phyloP scores from a whole-genome alignment of 2,113 vertebrate species.

The Cochlearius cochlearius region DNA sequence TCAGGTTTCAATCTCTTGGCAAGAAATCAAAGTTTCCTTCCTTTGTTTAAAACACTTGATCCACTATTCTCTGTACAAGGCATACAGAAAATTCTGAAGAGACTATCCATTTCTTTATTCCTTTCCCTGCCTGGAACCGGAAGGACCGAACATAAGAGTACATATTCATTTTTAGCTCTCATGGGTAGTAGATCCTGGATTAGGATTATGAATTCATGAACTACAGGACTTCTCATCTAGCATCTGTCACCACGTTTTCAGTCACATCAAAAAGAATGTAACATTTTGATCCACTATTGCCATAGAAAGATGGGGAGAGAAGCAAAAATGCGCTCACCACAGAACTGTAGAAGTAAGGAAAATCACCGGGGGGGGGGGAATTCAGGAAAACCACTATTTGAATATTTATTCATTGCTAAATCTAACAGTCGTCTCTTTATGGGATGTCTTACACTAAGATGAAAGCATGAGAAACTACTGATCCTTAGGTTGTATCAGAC shows the following conservation, averaged over 20 bases:
- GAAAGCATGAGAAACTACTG: not conserved
- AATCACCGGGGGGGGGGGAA: not conserved
- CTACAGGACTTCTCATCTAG: not conserved
- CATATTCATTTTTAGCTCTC: not conserved
- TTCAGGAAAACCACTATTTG: not conserved
- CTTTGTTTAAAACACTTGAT: slow-evolving; percentile 30
- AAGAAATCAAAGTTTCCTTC: slow-evolving; percentile 43
- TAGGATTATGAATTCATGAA: not conserved
- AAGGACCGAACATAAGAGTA: not conserved
- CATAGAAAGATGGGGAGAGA: not conserved
- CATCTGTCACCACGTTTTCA: not conserved
- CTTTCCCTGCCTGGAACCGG: not conserved
- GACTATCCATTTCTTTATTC: not conserved
- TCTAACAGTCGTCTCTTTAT: not conserved
- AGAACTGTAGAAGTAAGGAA: not conserved
- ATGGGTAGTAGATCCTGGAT: not conserved
- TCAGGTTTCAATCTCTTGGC: slow-evolving; percentile 18
- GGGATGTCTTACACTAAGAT: not conserved
- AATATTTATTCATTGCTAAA: not conserved
- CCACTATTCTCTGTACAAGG: not conserved
- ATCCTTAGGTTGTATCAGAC: not conserved
- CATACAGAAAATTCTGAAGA: not conserved
- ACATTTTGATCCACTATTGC: not conserved
- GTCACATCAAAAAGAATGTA: not conserved
- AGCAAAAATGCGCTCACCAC: not conserved